A percentile compares a stretch with the other conserved stretches of the same genome.
Conservation (phyloP, 2,888 invertebrate species). For the Drosophila borborema region DNA sequence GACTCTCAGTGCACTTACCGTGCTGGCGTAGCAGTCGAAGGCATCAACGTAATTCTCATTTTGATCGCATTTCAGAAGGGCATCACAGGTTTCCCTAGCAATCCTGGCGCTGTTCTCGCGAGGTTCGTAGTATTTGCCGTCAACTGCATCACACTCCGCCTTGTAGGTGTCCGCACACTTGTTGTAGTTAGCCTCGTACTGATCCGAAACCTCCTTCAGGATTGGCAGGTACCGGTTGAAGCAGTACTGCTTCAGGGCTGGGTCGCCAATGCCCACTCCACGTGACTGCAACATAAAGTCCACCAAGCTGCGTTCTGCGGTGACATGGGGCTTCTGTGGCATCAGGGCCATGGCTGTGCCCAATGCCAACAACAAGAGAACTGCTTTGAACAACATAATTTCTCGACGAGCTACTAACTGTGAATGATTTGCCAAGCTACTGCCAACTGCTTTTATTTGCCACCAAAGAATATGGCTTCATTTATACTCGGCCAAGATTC, state of each 20-base stretch:
- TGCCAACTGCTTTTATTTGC: constrained; percentile 17
- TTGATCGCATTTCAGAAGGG: constrained; percentile 19
- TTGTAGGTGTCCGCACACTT: constrained; percentile 19
- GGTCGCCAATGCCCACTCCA: neutral
- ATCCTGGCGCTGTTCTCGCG: constrained; percentile 4
- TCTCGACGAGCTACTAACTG: constrained; percentile 13
- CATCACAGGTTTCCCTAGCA: constrained; percentile 19
- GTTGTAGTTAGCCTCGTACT: constrained; percentile 17
- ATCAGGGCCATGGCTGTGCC: constrained; percentile 28
- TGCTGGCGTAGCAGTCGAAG: constrained; percentile 36
- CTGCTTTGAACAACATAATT: constrained; percentile 47
- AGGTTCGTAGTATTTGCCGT: neutral
- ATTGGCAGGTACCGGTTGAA: constrained; percentile 44
- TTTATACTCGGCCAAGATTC: constrained; percentile 2
- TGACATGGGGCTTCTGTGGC: constrained; percentile 11
- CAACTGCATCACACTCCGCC: neutral
- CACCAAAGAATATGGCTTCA: neutral
- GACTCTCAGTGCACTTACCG: constrained; percentile 21
- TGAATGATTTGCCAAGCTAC: constrained; percentile 11
- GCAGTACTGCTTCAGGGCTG: constrained; percentile 30
- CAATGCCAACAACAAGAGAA: constrained; percentile 34
- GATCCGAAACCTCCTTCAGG: constrained; percentile 23
- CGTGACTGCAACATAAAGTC: constrained; percentile 36
- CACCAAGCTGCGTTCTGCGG: constrained; percentile 26
- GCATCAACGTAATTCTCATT: neutral